Evolutionary conservation across 2,888 invertebrate species (phyloP).

Genomic region (Drosophila pullipes): DNA sequence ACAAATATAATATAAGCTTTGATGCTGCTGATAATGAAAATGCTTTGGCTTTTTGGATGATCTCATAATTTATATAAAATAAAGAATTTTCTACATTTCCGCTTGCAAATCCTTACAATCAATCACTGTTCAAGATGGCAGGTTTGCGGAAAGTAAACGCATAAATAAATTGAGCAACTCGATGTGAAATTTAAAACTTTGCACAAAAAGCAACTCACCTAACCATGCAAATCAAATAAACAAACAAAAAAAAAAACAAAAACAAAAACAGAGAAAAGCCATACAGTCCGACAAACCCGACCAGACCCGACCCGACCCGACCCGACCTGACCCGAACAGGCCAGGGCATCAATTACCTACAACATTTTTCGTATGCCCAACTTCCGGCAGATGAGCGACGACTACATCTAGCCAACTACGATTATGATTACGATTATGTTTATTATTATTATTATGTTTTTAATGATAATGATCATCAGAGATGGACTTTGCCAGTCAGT

Average conservation of each 20-base stretch:
- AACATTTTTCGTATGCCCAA: constrained; percentile 47
- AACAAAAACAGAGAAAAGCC: background rate
- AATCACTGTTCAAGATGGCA: constrained; percentile 5
- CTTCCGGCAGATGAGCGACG: constrained; percentile 60
- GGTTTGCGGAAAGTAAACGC: constrained; percentile 6
- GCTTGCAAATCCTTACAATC: constrained; percentile 1
- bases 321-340: background rate
- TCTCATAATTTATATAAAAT: constrained; percentile 31
- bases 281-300: background rate
- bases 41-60: constrained; percentile 26
- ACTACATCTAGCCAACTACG: constrained; percentile 34
- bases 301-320: background rate
- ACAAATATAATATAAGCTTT: background rate
- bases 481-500: constrained; percentile 24
- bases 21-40: constrained; percentile 1
- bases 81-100: constrained; percentile 14
- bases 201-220: constrained; percentile 40
- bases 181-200: constrained; percentile 14
- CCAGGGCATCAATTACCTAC: constrained; percentile 53
- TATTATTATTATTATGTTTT: constrained; percentile 28
- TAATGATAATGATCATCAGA: constrained; percentile 32
- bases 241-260: constrained; percentile 23
- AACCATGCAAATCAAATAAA: constrained; percentile 72
- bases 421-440: constrained; percentile 36
- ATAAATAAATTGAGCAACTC: background rate